Conservation (phyloP, 35 echinoderm and acorn worm genomes). For the Patiria miniata region DNA sequence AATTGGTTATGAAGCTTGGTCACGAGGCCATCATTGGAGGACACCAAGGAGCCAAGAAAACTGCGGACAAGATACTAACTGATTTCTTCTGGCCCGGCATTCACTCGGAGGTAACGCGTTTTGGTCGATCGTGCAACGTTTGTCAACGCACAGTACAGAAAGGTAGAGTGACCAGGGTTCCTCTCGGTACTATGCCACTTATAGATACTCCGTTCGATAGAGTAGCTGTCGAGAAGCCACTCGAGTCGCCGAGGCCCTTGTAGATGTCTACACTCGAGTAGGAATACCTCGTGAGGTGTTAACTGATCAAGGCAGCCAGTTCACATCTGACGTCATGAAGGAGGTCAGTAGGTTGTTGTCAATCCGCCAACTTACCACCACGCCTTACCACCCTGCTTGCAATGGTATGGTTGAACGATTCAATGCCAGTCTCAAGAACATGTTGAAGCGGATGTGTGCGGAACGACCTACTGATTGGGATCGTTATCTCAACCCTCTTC, state of each 20-base stretch:
- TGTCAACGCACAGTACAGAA: slow-evolving; percentile 66
- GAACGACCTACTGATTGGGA: slow-evolving; percentile 64
- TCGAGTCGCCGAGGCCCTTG: slow-evolving; percentile 56
- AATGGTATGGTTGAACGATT: slow-evolving; percentile 68
- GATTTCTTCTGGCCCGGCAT: slow-evolving; percentile 83
- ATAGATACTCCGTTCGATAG: slow-evolving; percentile 60
- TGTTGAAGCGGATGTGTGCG: slow-evolving; percentile 67
- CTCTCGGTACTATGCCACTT: slow-evolving; percentile 43
- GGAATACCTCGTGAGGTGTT: slow-evolving; percentile 61
- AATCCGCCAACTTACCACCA: slow-evolving; percentile 50
- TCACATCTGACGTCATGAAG: slow-evolving; percentile 42
- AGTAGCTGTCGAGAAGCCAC: slow-evolving; percentile 62
- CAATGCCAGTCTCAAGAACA: slow-evolving; percentile 53
- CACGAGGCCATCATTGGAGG: slow-evolving; percentile 72
- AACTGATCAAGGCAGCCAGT: slow-evolving; percentile 57
- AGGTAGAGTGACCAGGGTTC: slow-evolving; percentile 58
- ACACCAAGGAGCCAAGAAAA: slow-evolving; percentile 59
- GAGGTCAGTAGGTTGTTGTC: slow-evolving; percentile 48
- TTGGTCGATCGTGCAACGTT: slow-evolving; percentile 65
- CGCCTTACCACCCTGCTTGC: slow-evolving; percentile 60
- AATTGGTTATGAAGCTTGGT: slow-evolving; percentile 39
- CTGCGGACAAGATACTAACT: slow-evolving; percentile 53
- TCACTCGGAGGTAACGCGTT: slow-evolving; percentile 33
- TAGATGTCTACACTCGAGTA: slow-evolving; percentile 52
- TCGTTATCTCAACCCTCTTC: slow-evolving; percentile 47